Percentiles rank a stretch among this genome's conserved stretches.
These are phyloP conservation scores for Cephus pulcher DNA, from an alignment of 2,888 invertebrate species.

Conservation along the genomic window DNA sequence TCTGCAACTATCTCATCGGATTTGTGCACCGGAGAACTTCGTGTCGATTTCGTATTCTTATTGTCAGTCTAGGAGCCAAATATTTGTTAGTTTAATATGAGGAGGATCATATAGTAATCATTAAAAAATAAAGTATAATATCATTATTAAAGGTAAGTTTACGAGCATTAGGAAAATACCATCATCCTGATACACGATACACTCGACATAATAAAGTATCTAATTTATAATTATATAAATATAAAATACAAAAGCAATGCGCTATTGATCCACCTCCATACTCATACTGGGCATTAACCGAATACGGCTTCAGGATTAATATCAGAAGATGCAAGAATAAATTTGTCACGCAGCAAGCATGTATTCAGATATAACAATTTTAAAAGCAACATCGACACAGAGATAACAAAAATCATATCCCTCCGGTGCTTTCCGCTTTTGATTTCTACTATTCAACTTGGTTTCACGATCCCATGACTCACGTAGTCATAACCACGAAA, in stretches of 20 bases:
- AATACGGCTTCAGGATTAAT: background rate
- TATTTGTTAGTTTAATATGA: background rate
- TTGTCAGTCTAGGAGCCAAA: background rate
- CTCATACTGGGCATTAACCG: background rate
- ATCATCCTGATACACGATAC: background rate
- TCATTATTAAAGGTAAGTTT: background rate
- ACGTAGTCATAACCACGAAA: background rate
- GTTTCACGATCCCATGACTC: background rate
- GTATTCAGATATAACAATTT: background rate
- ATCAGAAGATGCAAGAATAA: background rate
- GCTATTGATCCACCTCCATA: background rate
- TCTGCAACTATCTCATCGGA: background rate
- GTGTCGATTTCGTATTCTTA: background rate
- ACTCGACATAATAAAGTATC: background rate
- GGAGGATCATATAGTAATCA: background rate
- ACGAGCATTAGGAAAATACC: background rate
- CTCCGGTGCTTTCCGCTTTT: background rate
- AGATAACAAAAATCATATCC: background rate
- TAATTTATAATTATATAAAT: background rate
- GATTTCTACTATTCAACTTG: background rate
- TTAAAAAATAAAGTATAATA: background rate
- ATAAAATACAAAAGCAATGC: background rate
- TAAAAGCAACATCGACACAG: background rate
- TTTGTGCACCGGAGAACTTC: background rate
- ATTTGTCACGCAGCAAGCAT: background rate